Evolutionary conservation across 92 coral and sea anemone species (phyloP), one percentile per base, ranked within the genome.

Genomic region (Desmophyllum pertusum): DNA sequence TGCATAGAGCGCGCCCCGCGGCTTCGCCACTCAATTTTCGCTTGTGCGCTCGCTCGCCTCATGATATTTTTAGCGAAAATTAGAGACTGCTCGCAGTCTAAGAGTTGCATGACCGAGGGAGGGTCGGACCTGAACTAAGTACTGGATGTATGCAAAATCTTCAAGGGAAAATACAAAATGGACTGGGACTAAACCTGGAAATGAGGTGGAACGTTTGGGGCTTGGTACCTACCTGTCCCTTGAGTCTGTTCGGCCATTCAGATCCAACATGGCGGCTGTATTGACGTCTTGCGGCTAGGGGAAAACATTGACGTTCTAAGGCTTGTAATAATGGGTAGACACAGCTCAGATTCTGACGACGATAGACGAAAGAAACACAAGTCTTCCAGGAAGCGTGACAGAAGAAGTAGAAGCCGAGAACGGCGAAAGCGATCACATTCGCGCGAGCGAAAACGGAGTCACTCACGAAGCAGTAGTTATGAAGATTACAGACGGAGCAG

Each of bases 271-370:
- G 75, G 83, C 73, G 21, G 73, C 11, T 23, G 18, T 19, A 10
- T 5, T 10, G 10, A 1, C 31, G 27, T 33, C 31, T 17, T 0
- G 21, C 80, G 31, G 8, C 15, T 36, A 76, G 35, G 48, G 10
- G 66, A 10, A 76, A 5, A n/a, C n/a, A n/a, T n/a, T n/a, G n/a
- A n/a, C 2, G 1, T 59, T 25, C 18, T n/a, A n/a, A n/a, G n/a
- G n/a, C 19, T 4, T 39, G 15, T 42, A 10, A 33, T 27, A 57
- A 96, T 96, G 98, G 98, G 93, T 71, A 87, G 90, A 53, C 76
- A 92, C 66, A 89, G 93, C 83, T 92, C 98, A 18, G 98, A 92
- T 75, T 96, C 98, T 2, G 98, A 96, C 74, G 93, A 89, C 30
- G 90, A 91, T 75, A 86, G 93, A 88, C 77, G 94, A 86, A 83